Evolutionary conservation across 2,797 vertebrate species (phyloP), one percentile per base, ranked within the genome.

Genomic region (Myiothlypis chrysogaster): DNA sequence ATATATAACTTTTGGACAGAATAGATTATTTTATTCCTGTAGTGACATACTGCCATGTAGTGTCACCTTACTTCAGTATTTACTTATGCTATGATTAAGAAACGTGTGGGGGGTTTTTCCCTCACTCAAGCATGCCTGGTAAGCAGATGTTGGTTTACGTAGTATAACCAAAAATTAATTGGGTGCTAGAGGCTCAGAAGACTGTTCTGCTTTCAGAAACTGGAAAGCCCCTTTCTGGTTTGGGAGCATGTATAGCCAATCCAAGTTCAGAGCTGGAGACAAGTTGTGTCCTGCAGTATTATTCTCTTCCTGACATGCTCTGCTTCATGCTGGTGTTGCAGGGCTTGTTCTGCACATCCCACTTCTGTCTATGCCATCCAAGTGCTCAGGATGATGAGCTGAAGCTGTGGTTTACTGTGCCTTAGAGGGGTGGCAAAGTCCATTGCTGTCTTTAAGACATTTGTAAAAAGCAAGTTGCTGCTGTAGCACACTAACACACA

Each of bases 71-170:
- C 28, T 44, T 87, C 47, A 69, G 28, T 50, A 66, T 56, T 82
- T 32, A 12, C 7, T 59, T 77, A 12, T 57, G 9, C 27, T 77
- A 52, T 59, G 21, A 49, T 79, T 93, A 87, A 65, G 14, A 50
- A 65, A 55, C 0, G 0, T n/a, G 21, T 19, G n/a, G 13, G 1
- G 2, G 1, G 1, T 4, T 37, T 85, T 71, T 39, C 27, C 49
- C 66, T 93, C 63, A 34, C 27, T 59, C n/a, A 44, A 1, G 59
- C n/a, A 25, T 47, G 21, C 44, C 75, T 85, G 49, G 47, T 70
- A 66, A 93, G 70, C 61, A 76, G 68, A 89, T 70, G 49, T 76
- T 87, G 23, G 34, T 86, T 91, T 56, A 87, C 80, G 55, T 6
- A 73, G 23, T 20, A 44, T 30, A 76, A 44, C 16, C 4, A 12